phyloP scores from a whole-genome alignment of 2,888 invertebrate species.

The Tipula lateralis region DNA sequence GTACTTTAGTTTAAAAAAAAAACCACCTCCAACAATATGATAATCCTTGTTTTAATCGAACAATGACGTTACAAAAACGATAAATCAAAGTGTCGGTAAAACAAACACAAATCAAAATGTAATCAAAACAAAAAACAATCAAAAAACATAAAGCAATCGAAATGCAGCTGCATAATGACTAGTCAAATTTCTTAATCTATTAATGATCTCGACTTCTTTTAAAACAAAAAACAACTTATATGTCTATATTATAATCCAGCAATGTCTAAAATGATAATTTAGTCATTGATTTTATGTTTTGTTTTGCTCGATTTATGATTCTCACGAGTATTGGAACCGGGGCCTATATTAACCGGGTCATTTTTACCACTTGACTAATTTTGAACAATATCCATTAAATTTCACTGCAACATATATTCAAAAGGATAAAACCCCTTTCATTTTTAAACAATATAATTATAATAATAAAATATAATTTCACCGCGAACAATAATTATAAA shows the following conservation, averaged over 20 bases:
- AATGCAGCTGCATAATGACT: constrained; percentile 1
- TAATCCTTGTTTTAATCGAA: neutral
- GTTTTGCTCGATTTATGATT: neutral
- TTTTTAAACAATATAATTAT: neutral
- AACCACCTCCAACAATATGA: neutral
- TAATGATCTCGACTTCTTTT: neutral
- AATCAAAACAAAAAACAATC: neutral
- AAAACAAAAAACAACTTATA: neutral
- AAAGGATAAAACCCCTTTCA: neutral
- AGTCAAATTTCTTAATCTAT: neutral
- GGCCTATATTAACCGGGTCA: neutral
- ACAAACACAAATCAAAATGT: neutral
- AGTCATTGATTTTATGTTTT: neutral
- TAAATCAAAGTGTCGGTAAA: neutral
- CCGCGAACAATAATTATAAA: neutral
- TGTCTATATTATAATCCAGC: neutral
- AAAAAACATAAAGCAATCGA: neutral
- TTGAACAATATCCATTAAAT: neutral
- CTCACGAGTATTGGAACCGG: neutral
- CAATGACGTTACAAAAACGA: neutral
- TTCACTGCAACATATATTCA: neutral
- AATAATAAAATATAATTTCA: neutral
- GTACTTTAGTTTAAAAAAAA: neutral
- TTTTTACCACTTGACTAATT: neutral
- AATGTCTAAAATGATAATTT: neutral